phyloP scores from a whole-genome alignment of 2,888 invertebrate species.

The Lasioglossum calceatum region DNA sequence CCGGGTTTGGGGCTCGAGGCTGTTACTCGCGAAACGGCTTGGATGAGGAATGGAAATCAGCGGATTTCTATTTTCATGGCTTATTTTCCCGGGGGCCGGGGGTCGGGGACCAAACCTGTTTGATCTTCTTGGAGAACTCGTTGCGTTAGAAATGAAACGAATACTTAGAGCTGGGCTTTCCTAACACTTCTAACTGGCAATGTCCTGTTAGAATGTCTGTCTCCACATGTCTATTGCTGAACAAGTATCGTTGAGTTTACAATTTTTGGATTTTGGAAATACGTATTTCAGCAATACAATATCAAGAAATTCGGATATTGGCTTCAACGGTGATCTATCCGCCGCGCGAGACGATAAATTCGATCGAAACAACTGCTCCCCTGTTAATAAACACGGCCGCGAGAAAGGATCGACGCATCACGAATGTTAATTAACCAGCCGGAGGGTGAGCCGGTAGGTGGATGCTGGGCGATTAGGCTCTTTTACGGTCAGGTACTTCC shows the following conservation, averaged over 20 bases:
- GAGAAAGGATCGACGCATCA: constrained; percentile 7
- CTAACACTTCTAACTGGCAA: not conserved
- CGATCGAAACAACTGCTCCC: not conserved
- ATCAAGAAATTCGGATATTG: not conserved
- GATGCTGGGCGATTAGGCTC: constrained; percentile 1
- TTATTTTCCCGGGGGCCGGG: not conserved
- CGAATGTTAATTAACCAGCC: constrained; percentile 31
- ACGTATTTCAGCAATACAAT: too few relatives aligned
- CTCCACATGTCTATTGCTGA: too few relatives aligned
- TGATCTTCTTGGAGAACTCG: not conserved
- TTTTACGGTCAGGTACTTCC: constrained; percentile 22
- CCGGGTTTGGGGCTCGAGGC: not conserved
- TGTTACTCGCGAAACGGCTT: not conserved
- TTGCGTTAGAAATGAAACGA: not conserved
- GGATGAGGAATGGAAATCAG: not conserved
- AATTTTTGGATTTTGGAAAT: too few relatives aligned
- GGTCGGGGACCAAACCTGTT: not conserved
- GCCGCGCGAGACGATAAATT: not conserved
- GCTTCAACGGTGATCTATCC: not conserved
- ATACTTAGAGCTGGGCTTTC: not conserved
- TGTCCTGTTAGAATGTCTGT: not conserved
- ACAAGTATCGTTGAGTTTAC: too few relatives aligned
- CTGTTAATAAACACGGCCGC: constrained; percentile 21
- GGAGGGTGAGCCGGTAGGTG: not conserved
- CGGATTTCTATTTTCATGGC: constrained; percentile 9